phyloP scores from a whole-genome alignment of 2,888 invertebrate species.

The Conops quadrifasciatus region DNA sequence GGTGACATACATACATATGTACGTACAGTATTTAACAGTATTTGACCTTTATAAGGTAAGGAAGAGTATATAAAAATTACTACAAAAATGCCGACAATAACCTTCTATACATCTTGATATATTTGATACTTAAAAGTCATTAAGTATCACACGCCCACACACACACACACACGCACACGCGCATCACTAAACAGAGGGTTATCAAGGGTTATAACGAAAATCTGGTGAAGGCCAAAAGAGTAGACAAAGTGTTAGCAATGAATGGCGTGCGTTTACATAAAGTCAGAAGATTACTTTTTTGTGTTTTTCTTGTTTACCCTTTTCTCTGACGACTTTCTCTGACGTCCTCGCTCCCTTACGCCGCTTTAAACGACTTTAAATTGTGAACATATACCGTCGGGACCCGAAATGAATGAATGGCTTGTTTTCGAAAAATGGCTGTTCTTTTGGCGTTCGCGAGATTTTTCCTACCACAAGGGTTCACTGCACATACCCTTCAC shows the following conservation, averaged over 20 bases:
- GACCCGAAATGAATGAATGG: constrained; percentile 61
- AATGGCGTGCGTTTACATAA: background rate
- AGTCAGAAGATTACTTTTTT: constrained; percentile 28
- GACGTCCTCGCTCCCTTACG: background rate
- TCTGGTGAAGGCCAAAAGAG: background rate
- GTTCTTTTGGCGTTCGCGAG: constrained; percentile 39
- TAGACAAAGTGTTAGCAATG: background rate
- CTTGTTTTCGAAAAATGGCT: constrained; percentile 50
- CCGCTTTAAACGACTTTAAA: constrained; percentile 6
- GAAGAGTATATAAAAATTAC: too few relatives aligned
- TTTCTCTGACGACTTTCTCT: background rate
- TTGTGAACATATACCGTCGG: constrained; percentile 46
- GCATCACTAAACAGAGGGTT: background rate
- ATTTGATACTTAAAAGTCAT: too few relatives aligned
- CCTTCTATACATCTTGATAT: too few relatives aligned
- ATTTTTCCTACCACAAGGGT: background rate
- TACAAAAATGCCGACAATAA: too few relatives aligned
- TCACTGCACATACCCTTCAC: background rate
- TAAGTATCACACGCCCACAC: background rate
- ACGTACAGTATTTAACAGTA: too few relatives aligned
- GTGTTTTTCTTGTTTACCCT: constrained; percentile 25
- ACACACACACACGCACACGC: background rate
- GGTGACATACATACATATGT: too few relatives aligned
- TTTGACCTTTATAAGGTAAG: too few relatives aligned
- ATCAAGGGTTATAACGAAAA: background rate